These are phyloP conservation scores for Oligia fasciuncula DNA, from an alignment of 2,888 invertebrate species.

Conservation along the genomic window DNA sequence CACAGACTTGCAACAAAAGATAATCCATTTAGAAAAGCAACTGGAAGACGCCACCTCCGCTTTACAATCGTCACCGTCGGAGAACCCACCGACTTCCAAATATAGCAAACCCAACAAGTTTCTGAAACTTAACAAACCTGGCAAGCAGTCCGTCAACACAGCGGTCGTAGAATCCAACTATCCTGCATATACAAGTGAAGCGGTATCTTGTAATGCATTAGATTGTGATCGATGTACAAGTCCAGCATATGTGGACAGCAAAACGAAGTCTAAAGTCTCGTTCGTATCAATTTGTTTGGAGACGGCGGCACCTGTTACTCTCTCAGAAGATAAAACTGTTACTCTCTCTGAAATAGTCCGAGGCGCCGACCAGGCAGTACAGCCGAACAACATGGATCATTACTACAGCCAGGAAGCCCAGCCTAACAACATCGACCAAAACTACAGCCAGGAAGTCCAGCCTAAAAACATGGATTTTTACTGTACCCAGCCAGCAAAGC, in stretches of 20 bases:
- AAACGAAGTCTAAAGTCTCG: conserved; percentile 54
- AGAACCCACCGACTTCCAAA: neutral
- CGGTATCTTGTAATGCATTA: conserved; percentile 37
- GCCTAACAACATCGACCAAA: neutral
- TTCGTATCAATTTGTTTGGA: conserved; percentile 27
- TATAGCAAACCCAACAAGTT: neutral
- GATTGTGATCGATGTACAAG: conserved; percentile 31
- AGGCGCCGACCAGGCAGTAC: neutral
- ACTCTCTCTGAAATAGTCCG: neutral
- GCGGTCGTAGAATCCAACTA: conserved; percentile 22
- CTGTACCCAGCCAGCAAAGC: neutral
- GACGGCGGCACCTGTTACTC: neutral
- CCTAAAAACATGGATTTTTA: neutral
- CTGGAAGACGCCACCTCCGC: conserved; percentile 65
- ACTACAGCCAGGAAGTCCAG: neutral
- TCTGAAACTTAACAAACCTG: conserved; percentile 12
- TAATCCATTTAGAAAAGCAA: conserved; percentile 78
- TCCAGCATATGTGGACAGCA: conserved; percentile 18
- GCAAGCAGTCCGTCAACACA: conserved; percentile 2
- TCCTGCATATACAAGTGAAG: conserved; percentile 16
- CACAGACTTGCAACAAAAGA: conserved; percentile 84
- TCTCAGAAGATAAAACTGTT: neutral
- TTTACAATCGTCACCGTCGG: neutral
- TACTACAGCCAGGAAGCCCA: neutral
- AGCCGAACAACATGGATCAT: neutral